Base-by-base conservation (phyloP, 2,888 invertebrate genomes). In the Clivina fossor region DNA sequence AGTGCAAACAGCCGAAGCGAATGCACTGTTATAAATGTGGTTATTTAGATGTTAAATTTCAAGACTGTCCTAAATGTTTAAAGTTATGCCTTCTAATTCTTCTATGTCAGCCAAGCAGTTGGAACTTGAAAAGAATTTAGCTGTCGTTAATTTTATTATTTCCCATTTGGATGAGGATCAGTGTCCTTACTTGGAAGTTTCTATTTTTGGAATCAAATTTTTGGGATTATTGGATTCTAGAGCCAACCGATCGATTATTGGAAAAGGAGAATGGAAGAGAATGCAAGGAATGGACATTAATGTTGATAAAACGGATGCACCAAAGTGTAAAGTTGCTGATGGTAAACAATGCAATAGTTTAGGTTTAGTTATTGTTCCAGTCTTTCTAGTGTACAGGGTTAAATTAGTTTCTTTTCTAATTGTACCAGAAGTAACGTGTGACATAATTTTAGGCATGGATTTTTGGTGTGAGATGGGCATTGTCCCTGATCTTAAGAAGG, bases 211-310 rank as follows among this genome's bases (percentile, higher is more conserved):
- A 8, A 15, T 20, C n/a, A 32, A 47, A 16, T 19, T 55, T 47
- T 55, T 35, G 4, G 44, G 55, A 4, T 11, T 53, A 11, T 32
- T 53, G 1, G 53, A 53, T 33, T 53, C 53, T 1, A 44, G 53
- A 2, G 44, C 53, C 2, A 13, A 41, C 2, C n/a, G 32, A 2
- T 40, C 44, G 2, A 19, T 53, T 18, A 5, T 53, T 9, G 53
- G 53, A 2, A 30, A 20, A 24, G 13, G 13, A 2, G 30, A 30
- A 1, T 50, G 50, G 50, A 15, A 15, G 9, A 16, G 9, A 1
- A 11, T 50, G n/a, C 9, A 28, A 5, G 2, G 19, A 7, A 8
- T 32, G n/a, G 22, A 32, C 32, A 5, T 50, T 9, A 2, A 9
- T 11, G 5, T 50, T 15, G 38, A 50, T 9, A 11, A 16, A 5